These are phyloP conservation scores for Molorchus minor DNA, from an alignment of 2,888 invertebrate species.

Conservation along the genomic window DNA sequence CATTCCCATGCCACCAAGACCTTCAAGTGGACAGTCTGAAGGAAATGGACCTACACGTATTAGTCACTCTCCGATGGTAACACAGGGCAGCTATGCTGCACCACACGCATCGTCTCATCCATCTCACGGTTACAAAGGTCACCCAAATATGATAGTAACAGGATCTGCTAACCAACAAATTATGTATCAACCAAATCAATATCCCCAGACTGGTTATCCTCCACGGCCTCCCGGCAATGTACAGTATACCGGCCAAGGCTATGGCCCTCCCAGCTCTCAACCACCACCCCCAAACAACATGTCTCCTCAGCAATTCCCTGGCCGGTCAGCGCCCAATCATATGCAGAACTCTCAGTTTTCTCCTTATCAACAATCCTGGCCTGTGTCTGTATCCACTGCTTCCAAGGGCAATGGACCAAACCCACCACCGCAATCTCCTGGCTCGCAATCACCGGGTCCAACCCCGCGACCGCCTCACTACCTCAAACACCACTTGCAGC, in stretches of 20 bases:
- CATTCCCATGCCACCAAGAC: constrained; percentile 95
- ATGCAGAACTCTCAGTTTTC: constrained; percentile 64
- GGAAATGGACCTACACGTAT: constrained; percentile 71
- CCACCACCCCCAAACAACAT: constrained; percentile 59
- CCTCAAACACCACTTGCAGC: constrained; percentile 76
- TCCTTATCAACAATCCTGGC: constrained; percentile 59
- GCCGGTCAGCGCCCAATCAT: constrained; percentile 68
- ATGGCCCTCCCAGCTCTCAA: constrained; percentile 66
- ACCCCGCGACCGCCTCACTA: constrained; percentile 70
- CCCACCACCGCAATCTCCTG: constrained; percentile 58
- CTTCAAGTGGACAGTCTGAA: constrained; percentile 81
- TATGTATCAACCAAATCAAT: constrained; percentile 67
- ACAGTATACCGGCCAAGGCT: constrained; percentile 60
- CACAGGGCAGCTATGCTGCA: constrained; percentile 69
- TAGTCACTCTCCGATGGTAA: constrained; percentile 77
- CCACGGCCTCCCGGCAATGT: constrained; percentile 61
- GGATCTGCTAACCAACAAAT: constrained; percentile 62
- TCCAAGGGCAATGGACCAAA: constrained; percentile 55
- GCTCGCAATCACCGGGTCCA: constrained; percentile 65
- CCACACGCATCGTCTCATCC: constrained; percentile 64
- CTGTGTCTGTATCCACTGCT: constrained; percentile 43
- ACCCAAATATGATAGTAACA: constrained; percentile 63
- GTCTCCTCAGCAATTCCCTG: constrained; percentile 65
- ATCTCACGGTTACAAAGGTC: constrained; percentile 70
- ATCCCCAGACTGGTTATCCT: constrained; percentile 64